A percentile compares a stretch with the other conserved stretches of the same genome.
Evolutionary conservation across 2,113 vertebrate species (phyloP).

Genomic region (Alectura lathami): DNA sequence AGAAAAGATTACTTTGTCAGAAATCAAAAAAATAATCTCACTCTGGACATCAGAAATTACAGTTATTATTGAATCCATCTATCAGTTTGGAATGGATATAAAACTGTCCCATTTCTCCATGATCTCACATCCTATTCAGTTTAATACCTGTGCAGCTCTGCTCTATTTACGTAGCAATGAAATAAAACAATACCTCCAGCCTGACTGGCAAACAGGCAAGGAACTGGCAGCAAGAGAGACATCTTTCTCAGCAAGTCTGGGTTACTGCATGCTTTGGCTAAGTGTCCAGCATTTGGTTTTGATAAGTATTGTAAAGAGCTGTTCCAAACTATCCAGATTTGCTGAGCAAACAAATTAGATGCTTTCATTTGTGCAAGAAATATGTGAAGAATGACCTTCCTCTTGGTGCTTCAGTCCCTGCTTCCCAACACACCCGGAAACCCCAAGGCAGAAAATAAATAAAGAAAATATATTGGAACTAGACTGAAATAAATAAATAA

Average conservation of each 20-base stretch:
- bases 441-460: neutral
- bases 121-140: neutral
- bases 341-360: neutral
- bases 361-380: constrained; percentile 12
- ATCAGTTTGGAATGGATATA: neutral
- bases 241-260: constrained; percentile 7
- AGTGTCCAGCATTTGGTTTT: constrained; percentile 2
- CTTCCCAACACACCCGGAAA: neutral
- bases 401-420: neutral
- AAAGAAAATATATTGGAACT: no score
- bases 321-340: neutral
- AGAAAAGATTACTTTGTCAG: neutral
- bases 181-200: neutral
- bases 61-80: neutral
- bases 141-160: neutral
- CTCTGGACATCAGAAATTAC: neutral
- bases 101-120: neutral
- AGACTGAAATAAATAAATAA: neutral
- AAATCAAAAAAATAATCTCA: neutral
- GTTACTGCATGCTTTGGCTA: neutral
- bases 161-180: neutral
- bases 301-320: neutral
- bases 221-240: neutral
- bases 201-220: neutral
- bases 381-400: neutral